Conservation (phyloP, 2,888 invertebrate genomes). For the Stegophylla sp. region DNA sequence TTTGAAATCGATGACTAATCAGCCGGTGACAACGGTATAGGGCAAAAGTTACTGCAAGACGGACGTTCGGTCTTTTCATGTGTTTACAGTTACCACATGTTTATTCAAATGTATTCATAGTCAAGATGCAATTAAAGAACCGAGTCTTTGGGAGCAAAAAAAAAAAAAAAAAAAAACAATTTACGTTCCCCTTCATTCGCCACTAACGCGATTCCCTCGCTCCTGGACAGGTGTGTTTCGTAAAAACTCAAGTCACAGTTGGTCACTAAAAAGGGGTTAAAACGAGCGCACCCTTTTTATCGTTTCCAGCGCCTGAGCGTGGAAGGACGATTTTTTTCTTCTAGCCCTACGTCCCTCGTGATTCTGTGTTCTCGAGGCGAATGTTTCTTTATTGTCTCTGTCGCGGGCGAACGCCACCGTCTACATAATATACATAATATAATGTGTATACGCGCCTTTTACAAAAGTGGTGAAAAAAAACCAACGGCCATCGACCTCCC, state of each 20-base stretch:
- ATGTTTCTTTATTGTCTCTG: constrained; percentile 42
- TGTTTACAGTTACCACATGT: constrained; percentile 20
- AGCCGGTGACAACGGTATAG: not conserved
- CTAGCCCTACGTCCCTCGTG: not conserved
- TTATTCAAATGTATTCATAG: constrained; percentile 40
- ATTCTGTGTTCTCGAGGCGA: not conserved
- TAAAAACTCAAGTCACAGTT: constrained; percentile 57
- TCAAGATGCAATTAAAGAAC: constrained; percentile 33
- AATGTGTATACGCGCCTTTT: constrained; percentile 18
- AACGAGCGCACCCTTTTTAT: constrained; percentile 21
- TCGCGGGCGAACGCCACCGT: not conserved
- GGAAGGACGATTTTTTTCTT: constrained; percentile 18
- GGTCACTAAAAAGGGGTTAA: constrained; percentile 42
- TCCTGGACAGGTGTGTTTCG: constrained; percentile 57
- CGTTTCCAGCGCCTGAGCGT: constrained; percentile 9
- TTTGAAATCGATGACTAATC: not conserved
- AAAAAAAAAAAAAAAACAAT: constrained; percentile 37
- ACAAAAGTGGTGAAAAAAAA: constrained; percentile 34
- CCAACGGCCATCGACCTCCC: constrained; percentile 57
- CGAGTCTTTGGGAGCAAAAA: constrained; percentile 1
- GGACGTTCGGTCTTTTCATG: not conserved
- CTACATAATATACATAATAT: too few relatives aligned
- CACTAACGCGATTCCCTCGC: constrained; percentile 21
- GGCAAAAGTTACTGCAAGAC: not conserved
- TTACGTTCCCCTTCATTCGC: constrained; percentile 41